Percentiles rank a stretch among this genome's conserved stretches.
These are phyloP conservation scores for Okamejei kenojei DNA, from an alignment of 2,797 vertebrate species.

Conservation along the genomic window DNA sequence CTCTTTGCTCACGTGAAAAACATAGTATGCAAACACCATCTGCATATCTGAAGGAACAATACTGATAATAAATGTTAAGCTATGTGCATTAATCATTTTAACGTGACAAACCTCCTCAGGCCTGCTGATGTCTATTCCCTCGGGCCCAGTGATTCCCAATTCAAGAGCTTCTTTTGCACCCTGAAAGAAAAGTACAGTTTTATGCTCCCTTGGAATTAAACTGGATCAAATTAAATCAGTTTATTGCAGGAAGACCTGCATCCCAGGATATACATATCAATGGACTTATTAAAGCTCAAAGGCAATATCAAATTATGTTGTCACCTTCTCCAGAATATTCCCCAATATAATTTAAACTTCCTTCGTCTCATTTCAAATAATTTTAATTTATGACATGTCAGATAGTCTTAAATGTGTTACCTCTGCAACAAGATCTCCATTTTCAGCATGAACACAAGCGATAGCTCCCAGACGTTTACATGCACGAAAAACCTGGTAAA, in stretches of 20 bases:
- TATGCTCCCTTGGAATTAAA: not conserved
- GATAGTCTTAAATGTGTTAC: constrained; percentile 52
- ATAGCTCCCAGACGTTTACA: constrained; percentile 89
- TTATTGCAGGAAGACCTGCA: not conserved
- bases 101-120: constrained; percentile 77
- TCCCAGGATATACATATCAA: not conserved
- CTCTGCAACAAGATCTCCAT: constrained; percentile 91
- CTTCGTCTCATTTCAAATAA: not conserved
- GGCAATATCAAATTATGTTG: not conserved
- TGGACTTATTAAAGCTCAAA: not conserved
- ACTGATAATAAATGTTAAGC: not conserved
- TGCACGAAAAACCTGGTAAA: constrained; percentile 82
- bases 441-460: constrained; percentile 87
- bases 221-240: not conserved
- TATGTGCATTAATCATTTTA: not conserved
- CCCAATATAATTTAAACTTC: not conserved
- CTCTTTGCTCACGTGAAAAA: not conserved
- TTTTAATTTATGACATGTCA: not conserved
- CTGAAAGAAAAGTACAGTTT: constrained; percentile 50
- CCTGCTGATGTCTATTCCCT: constrained; percentile 93
- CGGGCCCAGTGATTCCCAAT: constrained; percentile 86
- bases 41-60: not conserved
- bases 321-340: not conserved
- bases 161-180: constrained; percentile 86
- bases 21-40: not conserved